A percentile compares a stretch with the other conserved stretches of the same genome.
These are phyloP conservation scores for Amblyopsis hoosieri DNA, from an alignment of 2,797 vertebrate genomes.

Conservation along the genomic window DNA sequence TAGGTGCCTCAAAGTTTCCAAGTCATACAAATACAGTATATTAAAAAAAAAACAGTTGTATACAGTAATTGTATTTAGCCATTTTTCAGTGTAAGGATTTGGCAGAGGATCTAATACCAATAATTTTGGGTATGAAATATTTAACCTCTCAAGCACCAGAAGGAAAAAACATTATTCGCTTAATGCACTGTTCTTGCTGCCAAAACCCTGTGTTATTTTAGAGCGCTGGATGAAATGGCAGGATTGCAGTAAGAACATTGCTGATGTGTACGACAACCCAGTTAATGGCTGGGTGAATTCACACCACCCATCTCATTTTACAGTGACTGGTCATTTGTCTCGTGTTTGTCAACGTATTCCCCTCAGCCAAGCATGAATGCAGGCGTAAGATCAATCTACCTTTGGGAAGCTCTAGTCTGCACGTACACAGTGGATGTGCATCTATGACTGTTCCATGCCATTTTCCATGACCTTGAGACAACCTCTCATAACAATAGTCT, in stretches of 20 bases:
- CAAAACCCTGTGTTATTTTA: constrained; percentile 45
- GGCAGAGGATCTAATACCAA: constrained; percentile 20
- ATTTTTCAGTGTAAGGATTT: no score
- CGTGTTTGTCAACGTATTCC: constrained; percentile 64
- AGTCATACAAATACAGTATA: no score
- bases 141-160: constrained; percentile 15
- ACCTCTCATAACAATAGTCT: background rate
- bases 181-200: constrained; percentile 29
- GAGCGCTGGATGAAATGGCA: constrained; percentile 41
- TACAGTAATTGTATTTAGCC: no score
- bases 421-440: constrained; percentile 45
- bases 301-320: constrained; percentile 66
- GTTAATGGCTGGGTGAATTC: constrained; percentile 58
- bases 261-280: constrained; percentile 51
- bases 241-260: constrained; percentile 45
- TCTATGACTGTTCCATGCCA: constrained; percentile 1
- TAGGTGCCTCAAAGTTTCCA: no score
- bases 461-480: constrained; percentile 3
- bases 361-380: constrained; percentile 62
- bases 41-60: no score
- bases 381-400: constrained; percentile 31
- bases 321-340: constrained; percentile 66
- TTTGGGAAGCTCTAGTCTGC: constrained; percentile 30
- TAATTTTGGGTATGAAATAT: constrained; percentile 31
- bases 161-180: constrained; percentile 38